Evolutionary conservation across 1,140 invertebrate genomes (phyloP), one percentile per base, ranked within the genome.

Genomic region (Rhagoletis pomonella): DNA sequence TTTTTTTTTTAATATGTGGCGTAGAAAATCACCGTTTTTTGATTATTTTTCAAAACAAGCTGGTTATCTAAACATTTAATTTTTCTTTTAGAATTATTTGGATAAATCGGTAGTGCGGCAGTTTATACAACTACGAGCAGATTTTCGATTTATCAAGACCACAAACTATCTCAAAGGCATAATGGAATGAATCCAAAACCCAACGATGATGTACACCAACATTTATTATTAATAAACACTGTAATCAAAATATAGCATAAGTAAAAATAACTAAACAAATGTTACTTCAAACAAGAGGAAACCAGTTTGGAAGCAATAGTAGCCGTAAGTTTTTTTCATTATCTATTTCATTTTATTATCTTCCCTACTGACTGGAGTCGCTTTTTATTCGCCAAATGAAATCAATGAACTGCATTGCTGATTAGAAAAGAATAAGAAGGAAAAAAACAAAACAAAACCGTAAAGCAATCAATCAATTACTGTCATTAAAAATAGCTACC

Each of bases 91-190:
- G 97, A 96, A 96, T 88, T 96, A 96, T 90, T 93, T 99, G 90
- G 98, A 99, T 90, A 96, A 96, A 88, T 96, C 97, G 0, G 96
- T 98, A 88, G 93, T 99, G 10, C 94, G 96, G 87, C 98, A 97
- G 94, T 99, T 99, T 93, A 97, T 99, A 89, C 98, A 99, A 93
- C 94, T 99, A 39, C 95, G 98, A 88, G 96, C 96, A 12, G 98
- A 99, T 89, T 92, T 90, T 88, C 89, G 90, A 42, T 88, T 90
- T 62, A 91, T 93, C 42, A 93, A 93, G 87, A 93, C 89, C 86
- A 91, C 92, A 39, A 93, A 91, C 77, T 91, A 90, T 88, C 88
- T 93, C 19, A 93, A 91, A 89, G 90, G 90, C 1, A 93, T 93
- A 86, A 90, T 92, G 87, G 91, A 93, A 89, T 91, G 90, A 86